Base-by-base conservation (phyloP, 2,113 vertebrate species). In the Connochaetes taurinus region DNA sequence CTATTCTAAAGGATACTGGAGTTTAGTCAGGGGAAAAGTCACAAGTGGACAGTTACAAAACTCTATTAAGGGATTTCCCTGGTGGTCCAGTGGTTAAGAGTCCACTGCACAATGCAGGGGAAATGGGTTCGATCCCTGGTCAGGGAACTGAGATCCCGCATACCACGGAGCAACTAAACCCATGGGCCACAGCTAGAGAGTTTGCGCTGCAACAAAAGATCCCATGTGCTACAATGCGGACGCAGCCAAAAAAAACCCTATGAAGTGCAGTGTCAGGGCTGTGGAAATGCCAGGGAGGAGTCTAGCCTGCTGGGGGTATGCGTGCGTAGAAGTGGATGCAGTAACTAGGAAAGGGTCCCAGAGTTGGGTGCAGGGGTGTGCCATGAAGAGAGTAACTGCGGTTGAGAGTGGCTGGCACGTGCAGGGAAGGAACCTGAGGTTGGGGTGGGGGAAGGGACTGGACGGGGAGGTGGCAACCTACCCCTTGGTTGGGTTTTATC, bases 301-400 rank as follows among this genome's bases (percentile, higher is more conserved):
- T 8, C 16, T 16, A 82, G 19, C 8, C 12, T 25, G 83, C 29
- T 3, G 13, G 21, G 55, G 36, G 36, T 23, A 14, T 6, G 29
- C 9, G 8, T 9, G n/a, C 7, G 3, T 6, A 11, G 64, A 33
- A 7, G 74, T 7, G 43, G 67, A 29, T 0, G 0, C 3, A 19
- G 58, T n/a, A 7, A 5, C 74, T 1, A 71, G 64, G 57, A 64
- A 78, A 89, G 19, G n/a, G 12, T 6, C 45, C 45, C 40, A 9
- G 57, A 36, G 29, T 1, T 19, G 14, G 9, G 23, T 1, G 52
- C n/a, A 10, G 15, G 58, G 16, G 19, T 58, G 43, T 3, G 8
- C 47, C 15, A 7, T 2, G 47, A 29, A 57, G 31, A 64, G 21
- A 5, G 29, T 11, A 33, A 19, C 45, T 36, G 3, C 2, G 2